A percentile compares a stretch with the other conserved stretches of the same genome.
phyloP scores from a whole-genome alignment of 2,113 vertebrate genomes.

The Pterocles gutturalis region DNA sequence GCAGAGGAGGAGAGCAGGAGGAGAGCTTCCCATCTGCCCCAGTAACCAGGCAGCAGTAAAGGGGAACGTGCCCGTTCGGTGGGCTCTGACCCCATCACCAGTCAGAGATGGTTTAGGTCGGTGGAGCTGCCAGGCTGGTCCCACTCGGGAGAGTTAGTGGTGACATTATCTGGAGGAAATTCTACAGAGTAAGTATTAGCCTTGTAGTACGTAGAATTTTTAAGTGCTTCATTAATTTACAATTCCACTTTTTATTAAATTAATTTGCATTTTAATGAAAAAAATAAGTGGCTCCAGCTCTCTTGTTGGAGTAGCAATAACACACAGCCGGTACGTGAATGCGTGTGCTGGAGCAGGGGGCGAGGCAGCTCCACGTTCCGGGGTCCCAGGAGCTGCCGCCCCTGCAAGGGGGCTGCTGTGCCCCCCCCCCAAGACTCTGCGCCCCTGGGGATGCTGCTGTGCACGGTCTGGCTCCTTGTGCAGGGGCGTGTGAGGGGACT shows the following conservation, averaged over 20 bases:
- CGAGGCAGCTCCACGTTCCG: rapidly evolving
- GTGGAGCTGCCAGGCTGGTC: background rate
- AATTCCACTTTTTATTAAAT: conserved; percentile 76
- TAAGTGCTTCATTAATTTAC: conserved; percentile 75
- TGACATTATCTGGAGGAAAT: conserved; percentile 46
- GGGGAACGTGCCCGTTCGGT: rapidly evolving
- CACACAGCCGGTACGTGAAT: background rate
- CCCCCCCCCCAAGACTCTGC: rapidly evolving
- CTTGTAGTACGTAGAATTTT: conserved; percentile 60
- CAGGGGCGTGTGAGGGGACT: rapidly evolving
- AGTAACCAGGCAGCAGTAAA: rapidly evolving
- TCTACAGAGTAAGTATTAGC: conserved; percentile 25
- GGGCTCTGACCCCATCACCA: background rate
- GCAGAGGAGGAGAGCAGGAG: background rate
- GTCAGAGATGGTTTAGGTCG: background rate
- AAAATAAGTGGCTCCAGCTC: conserved; percentile 56
- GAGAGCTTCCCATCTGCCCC: background rate
- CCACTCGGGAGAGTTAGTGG: background rate
- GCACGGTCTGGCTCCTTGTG: rapidly evolving
- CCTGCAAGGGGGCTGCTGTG: rapidly evolving
- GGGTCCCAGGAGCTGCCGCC: background rate
- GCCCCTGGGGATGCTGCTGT: rapidly evolving
- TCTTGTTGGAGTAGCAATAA: conserved; percentile 1
- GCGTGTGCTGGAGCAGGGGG: background rate
- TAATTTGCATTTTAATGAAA: conserved; percentile 81